Evolutionary conservation across 2,888 invertebrate genomes (phyloP).

Genomic region (Incurvaria masculella): DNA sequence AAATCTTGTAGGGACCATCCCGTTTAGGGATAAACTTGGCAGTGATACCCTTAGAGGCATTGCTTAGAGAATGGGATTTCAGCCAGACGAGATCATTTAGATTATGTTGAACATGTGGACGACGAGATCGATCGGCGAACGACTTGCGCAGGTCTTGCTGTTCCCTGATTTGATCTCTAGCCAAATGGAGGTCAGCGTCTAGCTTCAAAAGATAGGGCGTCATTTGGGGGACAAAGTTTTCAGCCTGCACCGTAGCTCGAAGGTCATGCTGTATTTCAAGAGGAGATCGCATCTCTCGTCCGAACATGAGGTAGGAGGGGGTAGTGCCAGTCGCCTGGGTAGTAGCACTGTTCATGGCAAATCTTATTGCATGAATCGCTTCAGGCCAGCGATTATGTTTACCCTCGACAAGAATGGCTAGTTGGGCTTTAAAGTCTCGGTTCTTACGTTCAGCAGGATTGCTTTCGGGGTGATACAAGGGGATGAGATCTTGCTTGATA

Average conservation of each 20-base stretch:
- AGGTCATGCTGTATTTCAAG: not conserved
- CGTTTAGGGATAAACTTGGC: too few species aligned
- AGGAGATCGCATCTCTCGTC: slow-evolving; percentile 12
- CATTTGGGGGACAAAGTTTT: not conserved
- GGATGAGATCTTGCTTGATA: slow-evolving; percentile 20
- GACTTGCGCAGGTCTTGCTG: not conserved
- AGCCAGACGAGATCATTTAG: not conserved
- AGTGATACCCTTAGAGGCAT: too few species aligned
- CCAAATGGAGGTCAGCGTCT: not conserved
- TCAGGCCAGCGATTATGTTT: slow-evolving; percentile 11
- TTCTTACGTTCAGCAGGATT: slow-evolving; percentile 22
- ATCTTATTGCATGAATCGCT: slow-evolving; percentile 9
- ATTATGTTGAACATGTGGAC: not conserved
- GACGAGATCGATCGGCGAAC: not conserved
- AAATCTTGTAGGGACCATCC: too few species aligned
- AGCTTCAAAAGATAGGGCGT: not conserved
- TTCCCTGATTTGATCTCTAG: not conserved
- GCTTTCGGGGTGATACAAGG: slow-evolving; percentile 24
- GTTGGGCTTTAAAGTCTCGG: slow-evolving; percentile 17
- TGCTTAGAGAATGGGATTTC: too few species aligned
- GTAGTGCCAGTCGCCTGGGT: slow-evolving; percentile 7
- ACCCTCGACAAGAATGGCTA: slow-evolving; percentile 11
- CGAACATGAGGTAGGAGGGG: slow-evolving; percentile 14
- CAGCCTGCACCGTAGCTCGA: not conserved
- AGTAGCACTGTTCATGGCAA: slow-evolving; percentile 12